Evolutionary conservation across 2,113 vertebrate genomes (phyloP), one percentile per base, ranked within the genome.

Genomic region (Stegastes partitus): DNA sequence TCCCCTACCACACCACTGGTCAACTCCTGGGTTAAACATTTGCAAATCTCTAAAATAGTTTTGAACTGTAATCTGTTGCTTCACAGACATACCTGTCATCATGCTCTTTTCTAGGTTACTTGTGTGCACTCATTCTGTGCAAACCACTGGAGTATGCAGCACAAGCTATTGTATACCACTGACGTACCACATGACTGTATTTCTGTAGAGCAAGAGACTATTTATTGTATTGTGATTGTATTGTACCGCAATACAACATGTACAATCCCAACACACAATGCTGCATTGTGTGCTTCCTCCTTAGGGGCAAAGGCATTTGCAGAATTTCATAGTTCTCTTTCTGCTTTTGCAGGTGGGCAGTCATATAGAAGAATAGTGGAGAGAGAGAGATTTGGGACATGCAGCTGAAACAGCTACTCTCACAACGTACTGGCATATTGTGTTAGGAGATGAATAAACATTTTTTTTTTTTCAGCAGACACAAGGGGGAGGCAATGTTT

Each of bases 351-450:
- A 49, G 12, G 39, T 22, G 14, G n/a, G 22, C 37, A 47, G 22
- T 42, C 61, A n/a, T 23, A 39, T 54, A 22, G 49, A 16, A 25
- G 50, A 39, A 68, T 23, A 55, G 22, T 12, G 14, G 14, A 31
- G 50, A 15, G 34, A 3, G 28, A 2, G 53, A 10, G 21, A 21
- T 50, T 16, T 9, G 37, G 51, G 18, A 4, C 51, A 47, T 31
- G 25, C 18, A 15, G 15, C 39, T 18, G 31, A 53, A 53, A 51
- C 0, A 34, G 47, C 31, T 53, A 11, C 61, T n/a, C 19, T 5
- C 47, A 54, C 19, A 53, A 15, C 44, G 11, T 34, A 51, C 22
- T 22, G 51, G 63, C 28, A 66, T 51, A 34, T 66, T 51, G 45
- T 51, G 22, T 53, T 53, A 3, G 51, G 51, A 54, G 51, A 14